Base-by-base conservation (phyloP, 2,888 invertebrate species). In the Eristalis tenax region DNA sequence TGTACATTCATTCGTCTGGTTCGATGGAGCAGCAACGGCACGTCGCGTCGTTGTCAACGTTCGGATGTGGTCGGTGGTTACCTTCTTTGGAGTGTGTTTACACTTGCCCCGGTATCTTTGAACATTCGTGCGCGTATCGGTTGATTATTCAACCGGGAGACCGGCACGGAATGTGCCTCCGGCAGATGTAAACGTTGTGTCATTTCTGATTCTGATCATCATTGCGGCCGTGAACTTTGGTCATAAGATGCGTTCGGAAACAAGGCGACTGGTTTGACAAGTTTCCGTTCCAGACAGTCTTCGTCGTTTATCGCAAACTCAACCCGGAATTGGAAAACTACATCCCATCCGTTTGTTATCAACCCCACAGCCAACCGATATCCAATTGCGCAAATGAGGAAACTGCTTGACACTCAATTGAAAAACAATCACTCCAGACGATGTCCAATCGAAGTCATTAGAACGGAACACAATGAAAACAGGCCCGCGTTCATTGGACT, bases 401-500 rank as follows among this genome's bases (percentile, higher is more conserved):
- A 74, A 32, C 56, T 23, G 56, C 22, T 22, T 18, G 28, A 66
- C 40, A 22, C 28, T 28, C 28, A 61, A 32, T 77, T 43, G 32
- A 5, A 23, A 38, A 66, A 66, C 61, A 83, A 68, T 4, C 28
- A 28, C n/a, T 63, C 43, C 13, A 68, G 66, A 84, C 75, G 84
- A 80, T 80, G 84, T 63, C 50, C 18, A 68, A 63, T 71, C 57
- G 4, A 38, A 63, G 38, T 65, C 56, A 71, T 57, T 43, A 65
- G 38, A 77, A 63, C 82, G 38, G 43, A 79, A 77, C n/a, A 59
- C 11, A 32, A 43, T 38, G 18, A 74, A 57, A n/a, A 43, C 43
- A 6, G 22, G 50, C 35, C 3, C 38, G 40, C 57, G 85, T 77
- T 81, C 77, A 81, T 74, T 57, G 77, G 38, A 64, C 81, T 77